Evolutionary conservation across 2,113 vertebrate species (phyloP).

Genomic region (Hucho hucho): DNA sequence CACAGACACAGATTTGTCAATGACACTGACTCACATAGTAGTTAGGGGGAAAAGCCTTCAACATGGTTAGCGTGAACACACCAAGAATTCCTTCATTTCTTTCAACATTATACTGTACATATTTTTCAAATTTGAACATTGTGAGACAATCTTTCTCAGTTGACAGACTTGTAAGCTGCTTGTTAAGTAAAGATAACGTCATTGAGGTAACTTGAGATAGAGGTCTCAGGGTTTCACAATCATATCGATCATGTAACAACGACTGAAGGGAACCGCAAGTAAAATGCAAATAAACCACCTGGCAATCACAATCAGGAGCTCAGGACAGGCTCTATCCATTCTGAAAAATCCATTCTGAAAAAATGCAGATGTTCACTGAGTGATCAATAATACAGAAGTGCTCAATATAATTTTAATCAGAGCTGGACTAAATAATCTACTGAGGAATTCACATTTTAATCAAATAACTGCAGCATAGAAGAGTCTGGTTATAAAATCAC

Average conservation of each 20-base stretch:
- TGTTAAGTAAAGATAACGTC: background rate
- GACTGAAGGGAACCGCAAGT: constrained; percentile 41
- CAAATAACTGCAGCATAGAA: too few species aligned
- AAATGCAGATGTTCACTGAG: too few species aligned
- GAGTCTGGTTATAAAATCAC: too few species aligned
- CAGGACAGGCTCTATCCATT: constrained; percentile 6
- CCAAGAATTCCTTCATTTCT: background rate
- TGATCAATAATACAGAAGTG: too few species aligned
- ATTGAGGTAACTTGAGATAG: background rate
- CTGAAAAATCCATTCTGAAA: too few species aligned
- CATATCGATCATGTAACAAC: constrained; percentile 21
- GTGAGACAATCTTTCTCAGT: background rate
- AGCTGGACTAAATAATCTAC: too few species aligned
- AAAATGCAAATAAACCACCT: constrained; percentile 35
- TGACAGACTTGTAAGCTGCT: background rate
- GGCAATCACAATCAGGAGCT: constrained; percentile 28
- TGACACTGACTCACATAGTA: constrained; percentile 21
- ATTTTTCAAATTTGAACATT: background rate
- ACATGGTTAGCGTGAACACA: background rate
- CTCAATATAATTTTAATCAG: too few species aligned
- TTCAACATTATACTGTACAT: background rate
- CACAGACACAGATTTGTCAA: constrained; percentile 70
- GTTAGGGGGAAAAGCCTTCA: constrained; percentile 5
- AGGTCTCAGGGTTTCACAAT: constrained; percentile 11
- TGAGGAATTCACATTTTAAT: too few species aligned